Base-by-base conservation (phyloP, 2,888 invertebrate species). In the Drosophila algonquin region DNA sequence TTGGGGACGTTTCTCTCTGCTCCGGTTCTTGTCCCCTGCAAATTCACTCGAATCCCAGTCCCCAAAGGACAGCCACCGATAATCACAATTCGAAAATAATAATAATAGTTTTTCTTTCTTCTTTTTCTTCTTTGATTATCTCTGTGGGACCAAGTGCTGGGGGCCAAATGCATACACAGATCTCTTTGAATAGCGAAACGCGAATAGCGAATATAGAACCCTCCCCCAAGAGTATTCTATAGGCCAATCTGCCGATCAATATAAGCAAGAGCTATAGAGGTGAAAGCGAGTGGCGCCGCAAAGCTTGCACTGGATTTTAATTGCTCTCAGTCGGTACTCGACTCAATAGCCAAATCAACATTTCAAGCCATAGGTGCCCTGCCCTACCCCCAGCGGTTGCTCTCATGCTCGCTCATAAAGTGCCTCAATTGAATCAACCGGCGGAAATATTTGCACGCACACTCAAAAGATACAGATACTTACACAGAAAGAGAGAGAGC, bases 11-110 rank as follows among this genome's bases (percentile, higher is more conserved):
- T 62, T 55, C 53, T 44, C 47, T 52, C 55, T 57, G 67, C 63
- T 63, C 46, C 24, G 44, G 35, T 30, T 4, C 16, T 40, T 8
- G 18, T 30, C 40, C 40, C 2, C 14, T 40, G 40, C 14, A 40
- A 40, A n/a, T 40, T n/a, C n/a, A 40, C 40, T 40, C 40, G n/a
- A 40, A 6, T n/a, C 40, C 40, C n/a, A 40, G 47, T 32, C 48
- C 69, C 69, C 50, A 18, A 51, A 51, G 32, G 32, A 45, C 51
- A 53, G 24, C 44, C 68, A 52, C 12, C 48, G 65, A 75, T 75
- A 75, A 75, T 75, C 70, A 57, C 75, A 75, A 75, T 75, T 75
- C 51, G 75, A 75, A 75, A 73, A 73, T 73, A 73, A 73, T 73
- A 73, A 67, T 67, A 73, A 56, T 69, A 46, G 54, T 53, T 16